Evolutionary conservation across 2,888 invertebrate genomes (phyloP), one percentile per base, ranked within the genome.

Genomic region (Clepsis dumicolana): DNA sequence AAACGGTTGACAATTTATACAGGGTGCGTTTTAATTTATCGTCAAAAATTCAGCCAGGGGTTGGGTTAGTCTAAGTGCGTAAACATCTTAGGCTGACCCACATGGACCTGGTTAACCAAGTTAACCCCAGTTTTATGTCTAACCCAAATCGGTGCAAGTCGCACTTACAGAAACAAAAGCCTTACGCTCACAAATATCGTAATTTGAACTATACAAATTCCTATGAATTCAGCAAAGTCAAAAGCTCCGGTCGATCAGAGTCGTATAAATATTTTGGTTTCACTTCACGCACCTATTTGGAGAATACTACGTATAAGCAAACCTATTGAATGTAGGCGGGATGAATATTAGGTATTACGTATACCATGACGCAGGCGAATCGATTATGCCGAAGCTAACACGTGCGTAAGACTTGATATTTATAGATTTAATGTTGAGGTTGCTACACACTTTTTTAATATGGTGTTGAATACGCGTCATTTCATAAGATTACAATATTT

Each of bases 291-390:
- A 12, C 12, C 5, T 48, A 10, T 12, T n/a, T 41, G 0, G n/a
- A 41, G 0, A 41, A 16, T 41, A n/a, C 7, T 3, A 16, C 41
- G n/a, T 21, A 10, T 12, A 48, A 12, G 48, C 48, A 48, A 48
- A 1, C 21, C 21, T 21, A 4, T 48, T 10, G 12, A 18, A 35
- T 29, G 56, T 56, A 32, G 38, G 38, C 44, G 44, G 18, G 44
- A 16, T 44, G 16, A 27, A 24, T 52, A 21, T 21, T 27, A 21
- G 53, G 53, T 24, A 38, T 3, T 25, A 50, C 7, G 24, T 21
- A 44, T 18, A 16, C n/a, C 27, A 50, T 67, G 67, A 67, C 62
- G 67, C 56, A 67, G n/a, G 48, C 5, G 38, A 24, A 56, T 38
- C 62, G 16, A 62, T 57, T 48, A 50, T 63, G 50, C 27, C 60